Conservation (phyloP, 1,140 invertebrate genomes). For the Euglossa dilemma region DNA sequence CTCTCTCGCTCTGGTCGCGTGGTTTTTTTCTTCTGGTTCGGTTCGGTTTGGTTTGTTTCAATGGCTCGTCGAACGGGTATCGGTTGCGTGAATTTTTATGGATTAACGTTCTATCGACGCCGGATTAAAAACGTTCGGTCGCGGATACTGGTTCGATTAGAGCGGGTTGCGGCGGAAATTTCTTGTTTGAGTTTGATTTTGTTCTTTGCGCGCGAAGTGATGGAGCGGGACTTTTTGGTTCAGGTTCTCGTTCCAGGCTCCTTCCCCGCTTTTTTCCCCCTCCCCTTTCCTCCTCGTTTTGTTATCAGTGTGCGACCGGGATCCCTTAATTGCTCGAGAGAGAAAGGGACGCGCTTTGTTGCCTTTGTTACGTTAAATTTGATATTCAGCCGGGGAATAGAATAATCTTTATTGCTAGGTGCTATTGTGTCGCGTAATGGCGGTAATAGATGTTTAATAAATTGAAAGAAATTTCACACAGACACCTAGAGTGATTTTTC, state of each 20-base stretch:
- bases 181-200: not conserved
- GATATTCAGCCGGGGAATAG: not conserved
- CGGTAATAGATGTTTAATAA: too few relatives aligned
- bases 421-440: not conserved
- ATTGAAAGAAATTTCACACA: too few relatives aligned
- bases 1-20: not conserved
- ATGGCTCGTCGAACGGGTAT: not conserved
- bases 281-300: not conserved
- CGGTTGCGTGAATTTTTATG: slow-evolving; percentile 19
- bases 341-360: not conserved
- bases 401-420: not conserved
- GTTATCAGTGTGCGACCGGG: not conserved
- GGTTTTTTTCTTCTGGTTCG: not conserved
- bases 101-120: slow-evolving; percentile 16
- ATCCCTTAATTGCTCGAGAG: not conserved
- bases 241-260: not conserved
- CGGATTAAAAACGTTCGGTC: slow-evolving; percentile 10
- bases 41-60: not conserved
- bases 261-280: too few relatives aligned
- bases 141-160: not conserved
- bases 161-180: not conserved
- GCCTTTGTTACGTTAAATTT: not conserved
- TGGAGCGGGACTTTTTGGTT: not conserved
- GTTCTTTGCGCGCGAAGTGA: not conserved
- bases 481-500: too few relatives aligned